Percentiles rank a stretch among this genome's conserved stretches.
These are phyloP conservation scores for Drosophila nigritarsus DNA, from an alignment of 2,888 invertebrate genomes.

Conservation along the genomic window DNA sequence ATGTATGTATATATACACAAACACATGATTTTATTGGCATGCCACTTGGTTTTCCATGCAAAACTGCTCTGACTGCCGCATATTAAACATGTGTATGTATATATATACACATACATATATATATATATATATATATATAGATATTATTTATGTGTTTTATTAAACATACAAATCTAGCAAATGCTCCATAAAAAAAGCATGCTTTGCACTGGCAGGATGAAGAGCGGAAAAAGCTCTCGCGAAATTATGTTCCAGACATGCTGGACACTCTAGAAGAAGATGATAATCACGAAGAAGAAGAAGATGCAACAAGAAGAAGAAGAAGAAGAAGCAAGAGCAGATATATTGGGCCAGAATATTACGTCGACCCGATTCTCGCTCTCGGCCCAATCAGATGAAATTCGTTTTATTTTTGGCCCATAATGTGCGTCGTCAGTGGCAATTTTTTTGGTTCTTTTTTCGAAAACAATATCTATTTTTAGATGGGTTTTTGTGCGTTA, in stretches of 20 bases:
- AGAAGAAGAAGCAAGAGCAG: not conserved
- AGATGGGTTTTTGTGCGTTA: conserved; percentile 74
- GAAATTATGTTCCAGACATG: conserved; percentile 2
- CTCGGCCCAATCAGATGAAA: conserved; percentile 35
- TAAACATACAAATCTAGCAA: conserved; percentile 47
- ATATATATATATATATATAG: conserved; percentile 17
- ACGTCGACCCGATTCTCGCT: conserved; percentile 37
- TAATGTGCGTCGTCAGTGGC: conserved; percentile 74
- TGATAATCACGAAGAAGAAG: not conserved
- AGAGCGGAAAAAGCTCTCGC: not conserved
- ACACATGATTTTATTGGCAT: conserved; percentile 77
- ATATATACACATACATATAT: not conserved
- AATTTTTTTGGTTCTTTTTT: conserved; percentile 64
- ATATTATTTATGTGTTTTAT: conserved; percentile 72
- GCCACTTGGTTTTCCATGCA: conserved; percentile 75
- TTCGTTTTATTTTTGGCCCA: conserved; percentile 68
- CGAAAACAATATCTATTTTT: conserved; percentile 74
- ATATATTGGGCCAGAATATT: conserved; percentile 39
- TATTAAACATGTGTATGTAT: conserved; percentile 28
- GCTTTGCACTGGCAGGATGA: conserved; percentile 1
- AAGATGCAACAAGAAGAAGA: not conserved
- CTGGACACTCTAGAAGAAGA: not conserved
- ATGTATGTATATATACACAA: not conserved
- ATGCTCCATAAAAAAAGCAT: not conserved
- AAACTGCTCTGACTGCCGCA: conserved; percentile 52